A percentile compares a stretch with the other conserved stretches of the same genome.
These are phyloP conservation scores for Synodontis membranacea DNA, from an alignment of 2,113 vertebrate genomes.

Conservation along the genomic window DNA sequence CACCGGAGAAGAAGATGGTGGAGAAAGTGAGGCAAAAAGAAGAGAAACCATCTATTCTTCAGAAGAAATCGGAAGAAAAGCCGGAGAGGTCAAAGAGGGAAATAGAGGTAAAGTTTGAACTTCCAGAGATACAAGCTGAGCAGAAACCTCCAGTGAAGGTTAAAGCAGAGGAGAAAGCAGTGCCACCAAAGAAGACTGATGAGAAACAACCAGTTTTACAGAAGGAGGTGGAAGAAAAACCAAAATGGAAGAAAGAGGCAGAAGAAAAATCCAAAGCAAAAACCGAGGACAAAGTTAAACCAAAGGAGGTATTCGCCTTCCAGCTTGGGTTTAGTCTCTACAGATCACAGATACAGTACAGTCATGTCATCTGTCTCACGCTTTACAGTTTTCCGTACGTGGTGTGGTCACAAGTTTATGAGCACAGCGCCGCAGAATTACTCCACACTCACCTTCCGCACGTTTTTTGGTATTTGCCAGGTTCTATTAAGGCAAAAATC, in stretches of 20 bases:
- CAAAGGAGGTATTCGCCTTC: slow-evolving; percentile 46
- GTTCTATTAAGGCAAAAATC: neutral
- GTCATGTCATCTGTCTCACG: neutral
- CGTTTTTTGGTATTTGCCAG: slow-evolving; percentile 22
- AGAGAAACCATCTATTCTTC: slow-evolving; percentile 7
- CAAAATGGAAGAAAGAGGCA: slow-evolving; percentile 43
- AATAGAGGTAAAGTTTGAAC: slow-evolving; percentile 19
- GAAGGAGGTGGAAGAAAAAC: slow-evolving; percentile 47
- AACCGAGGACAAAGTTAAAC: slow-evolving; percentile 35
- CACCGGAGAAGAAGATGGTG: neutral
- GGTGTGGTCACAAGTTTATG: slow-evolving; percentile 6
- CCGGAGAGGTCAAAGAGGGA: slow-evolving; percentile 26
- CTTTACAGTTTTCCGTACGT: neutral
- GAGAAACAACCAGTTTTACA: slow-evolving; percentile 37
- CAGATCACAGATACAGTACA: slow-evolving; percentile 5
- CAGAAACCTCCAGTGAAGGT: slow-evolving; percentile 33
- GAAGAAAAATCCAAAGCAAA: slow-evolving; percentile 43
- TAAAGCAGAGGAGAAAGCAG: slow-evolving; percentile 46
- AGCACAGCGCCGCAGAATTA: neutral
- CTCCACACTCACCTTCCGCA: slow-evolving; percentile 43
- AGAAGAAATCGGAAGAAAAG: slow-evolving; percentile 21
- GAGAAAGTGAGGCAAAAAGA: slow-evolving; percentile 28
- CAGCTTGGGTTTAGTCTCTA: neutral
- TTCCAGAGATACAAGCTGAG: slow-evolving; percentile 41
- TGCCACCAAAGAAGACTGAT: slow-evolving; percentile 20